Evolutionary conservation across 1,140 invertebrate species (phyloP), one percentile per base, ranked within the genome.

Genomic region (Drosophila auraria): DNA sequence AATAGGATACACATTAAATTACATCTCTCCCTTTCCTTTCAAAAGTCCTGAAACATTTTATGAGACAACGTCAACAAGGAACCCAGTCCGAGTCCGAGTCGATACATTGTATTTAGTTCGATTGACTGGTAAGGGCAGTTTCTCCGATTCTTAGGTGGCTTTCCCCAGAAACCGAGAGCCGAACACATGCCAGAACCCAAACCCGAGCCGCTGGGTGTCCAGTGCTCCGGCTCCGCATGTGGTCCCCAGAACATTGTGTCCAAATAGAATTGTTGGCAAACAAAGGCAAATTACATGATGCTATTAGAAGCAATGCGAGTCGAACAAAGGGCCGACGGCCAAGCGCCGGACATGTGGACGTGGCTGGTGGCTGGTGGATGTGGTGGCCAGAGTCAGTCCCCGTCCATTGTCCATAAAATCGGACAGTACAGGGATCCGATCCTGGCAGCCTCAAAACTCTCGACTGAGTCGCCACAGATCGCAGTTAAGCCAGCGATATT

Each of bases 181-280:
- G 68, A 44, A 51, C 58, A 68, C 68, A 71, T 71, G 68, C 44
- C 25, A 50, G 38, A 45, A 36, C 61, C 45, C 47, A 40, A 68
- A 61, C 64, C 36, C 20, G 23, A 64, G 27, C 33, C 63, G 17
- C 49, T 65, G 56, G 50, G 36, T 54, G 65, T 45, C 63, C 73
- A 59, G 61, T 58, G 58, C 76, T 50, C 51, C 61, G 65, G 56
- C 83, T 40, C 84, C 20, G 86, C 82, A 84, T 90, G 84, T 79
- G 84, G 84, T 86, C 84, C 60, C 44, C 50, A 58, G 60, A 66
- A 71, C 44, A 90, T 65, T 90, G 86, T 81, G 83, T 76, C 84
- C 84, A 89, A 89, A 89, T 89, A 89, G 86, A 89, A 90, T 89
- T 89, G 84, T 89, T 90, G 83, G 78, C 84, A 90, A 89, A 87